Conservation (phyloP, 2,888 invertebrate species). For the Caenorhabditis japonica region DNA sequence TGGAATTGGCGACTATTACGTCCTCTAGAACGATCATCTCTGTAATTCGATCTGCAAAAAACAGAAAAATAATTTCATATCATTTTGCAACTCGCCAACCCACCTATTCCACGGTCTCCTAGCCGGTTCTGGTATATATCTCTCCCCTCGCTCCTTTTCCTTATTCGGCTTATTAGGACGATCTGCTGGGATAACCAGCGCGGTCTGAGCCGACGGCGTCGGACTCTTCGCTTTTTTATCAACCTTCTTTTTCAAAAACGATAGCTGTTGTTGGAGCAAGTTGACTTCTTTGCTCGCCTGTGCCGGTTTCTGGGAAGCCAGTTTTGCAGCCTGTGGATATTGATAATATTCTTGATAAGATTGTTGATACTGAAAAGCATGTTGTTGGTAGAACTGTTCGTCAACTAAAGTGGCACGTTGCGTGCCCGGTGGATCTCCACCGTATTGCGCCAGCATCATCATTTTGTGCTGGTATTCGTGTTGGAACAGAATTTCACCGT, state of each 20-base stretch:
- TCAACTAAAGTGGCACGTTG: slow-evolving; percentile 2
- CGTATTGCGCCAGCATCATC: slow-evolving; percentile 28
- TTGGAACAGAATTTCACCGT: slow-evolving; percentile 29
- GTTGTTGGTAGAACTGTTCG: slow-evolving; percentile 35
- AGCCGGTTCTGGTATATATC: slow-evolving; percentile 44
- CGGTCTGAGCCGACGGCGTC: not conserved
- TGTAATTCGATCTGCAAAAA: not conserved
- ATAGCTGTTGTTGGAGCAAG: slow-evolving; percentile 17
- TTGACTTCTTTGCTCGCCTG: slow-evolving; percentile 1
- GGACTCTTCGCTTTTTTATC: not conserved
- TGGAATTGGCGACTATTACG: not conserved
- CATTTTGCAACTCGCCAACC: too few relatives aligned
- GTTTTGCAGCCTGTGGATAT: not conserved
- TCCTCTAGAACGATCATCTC: not conserved
- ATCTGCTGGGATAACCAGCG: slow-evolving; percentile 13
- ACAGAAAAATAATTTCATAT: too few relatives aligned
- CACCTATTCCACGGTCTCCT: slow-evolving; percentile 2
- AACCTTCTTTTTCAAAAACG: slow-evolving; percentile 28
- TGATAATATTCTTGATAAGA: slow-evolving; percentile 4
- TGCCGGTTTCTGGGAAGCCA: not conserved
- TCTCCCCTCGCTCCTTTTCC: slow-evolving; percentile 32
- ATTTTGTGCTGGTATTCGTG: slow-evolving; percentile 41
- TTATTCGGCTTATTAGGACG: slow-evolving; percentile 38
- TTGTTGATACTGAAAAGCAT: slow-evolving; percentile 9
- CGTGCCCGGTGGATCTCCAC: not conserved